Evolutionary conservation across 2,888 invertebrate genomes (phyloP).

Genomic region (Hermaeophaga mercurialis): DNA sequence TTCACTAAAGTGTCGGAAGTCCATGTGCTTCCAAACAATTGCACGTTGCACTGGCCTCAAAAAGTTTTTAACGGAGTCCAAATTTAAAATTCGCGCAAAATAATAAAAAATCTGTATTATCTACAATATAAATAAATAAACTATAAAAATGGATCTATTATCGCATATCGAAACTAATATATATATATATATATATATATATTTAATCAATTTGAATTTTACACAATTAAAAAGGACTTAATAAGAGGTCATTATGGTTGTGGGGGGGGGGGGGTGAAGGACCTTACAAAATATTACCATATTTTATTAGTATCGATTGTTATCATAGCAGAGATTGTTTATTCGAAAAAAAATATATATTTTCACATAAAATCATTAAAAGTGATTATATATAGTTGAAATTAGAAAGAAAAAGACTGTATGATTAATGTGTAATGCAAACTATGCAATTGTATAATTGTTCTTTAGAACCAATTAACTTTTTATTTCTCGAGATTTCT

Average conservation of each 20-base stretch:
- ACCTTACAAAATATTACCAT: constrained; percentile 10
- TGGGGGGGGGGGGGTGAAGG: constrained; percentile 50
- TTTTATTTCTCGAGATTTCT: too few relatives aligned
- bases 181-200: constrained; percentile 51
- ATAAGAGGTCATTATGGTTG: constrained; percentile 59
- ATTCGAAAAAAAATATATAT: too few relatives aligned
- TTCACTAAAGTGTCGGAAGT: constrained; percentile 42
- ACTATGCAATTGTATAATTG: too few relatives aligned
- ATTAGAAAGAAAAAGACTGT: too few relatives aligned
- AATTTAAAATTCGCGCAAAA: constrained; percentile 44
- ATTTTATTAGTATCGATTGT: background rate
- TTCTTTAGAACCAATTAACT: too few relatives aligned
- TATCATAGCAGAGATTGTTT: too few relatives aligned
- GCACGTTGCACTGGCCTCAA: constrained; percentile 53
- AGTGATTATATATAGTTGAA: too few relatives aligned
- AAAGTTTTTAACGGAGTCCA: constrained; percentile 42
- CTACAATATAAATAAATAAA: constrained; percentile 61
- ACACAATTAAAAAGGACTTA: constrained; percentile 52
- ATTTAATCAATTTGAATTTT: constrained; percentile 52
- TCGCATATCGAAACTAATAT: constrained; percentile 52
- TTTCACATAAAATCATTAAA: too few relatives aligned
- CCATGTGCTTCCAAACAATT: constrained; percentile 42
- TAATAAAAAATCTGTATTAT: constrained; percentile 53
- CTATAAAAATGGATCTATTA: constrained; percentile 53
- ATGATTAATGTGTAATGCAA: too few relatives aligned